Percentiles rank a stretch among this genome's conserved stretches.
Evolutionary conservation across 2,888 invertebrate species (phyloP).

Genomic region (Agelastica alni): DNA sequence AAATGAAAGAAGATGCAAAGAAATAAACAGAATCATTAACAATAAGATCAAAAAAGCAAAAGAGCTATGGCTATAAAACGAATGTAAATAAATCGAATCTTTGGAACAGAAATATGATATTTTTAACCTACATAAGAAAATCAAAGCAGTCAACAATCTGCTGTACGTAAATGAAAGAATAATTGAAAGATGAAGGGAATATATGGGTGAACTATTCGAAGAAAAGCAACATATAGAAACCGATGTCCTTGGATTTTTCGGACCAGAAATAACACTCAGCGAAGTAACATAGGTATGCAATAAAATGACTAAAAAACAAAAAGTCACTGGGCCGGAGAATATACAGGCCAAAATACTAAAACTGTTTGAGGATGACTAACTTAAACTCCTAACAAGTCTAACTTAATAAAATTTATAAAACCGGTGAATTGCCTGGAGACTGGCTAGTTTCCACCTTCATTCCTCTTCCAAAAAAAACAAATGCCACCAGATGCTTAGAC

Average conservation of each 20-base stretch:
- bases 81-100: neutral
- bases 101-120: neutral
- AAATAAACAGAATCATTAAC: neutral
- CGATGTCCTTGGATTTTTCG: neutral
- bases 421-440: too few species aligned
- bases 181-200: neutral
- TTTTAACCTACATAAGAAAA: too few species aligned
- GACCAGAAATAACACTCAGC: neutral
- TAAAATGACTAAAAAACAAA: too few species aligned
- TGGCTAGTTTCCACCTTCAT: too few species aligned
- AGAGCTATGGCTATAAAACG: neutral
- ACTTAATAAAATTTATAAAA: too few species aligned
- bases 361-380: too few species aligned
- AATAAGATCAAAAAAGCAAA: neutral
- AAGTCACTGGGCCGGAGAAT: too few species aligned
- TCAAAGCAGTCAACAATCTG: neutral
- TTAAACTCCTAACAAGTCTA: too few species aligned
- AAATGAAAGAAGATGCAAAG: neutral
- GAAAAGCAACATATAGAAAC: neutral
- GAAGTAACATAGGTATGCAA: neutral
- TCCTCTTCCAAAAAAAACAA: too few species aligned
- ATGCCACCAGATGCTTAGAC: too few species aligned
- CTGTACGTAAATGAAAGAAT: neutral
- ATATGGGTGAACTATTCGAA: neutral
- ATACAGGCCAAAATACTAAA: too few species aligned